Percentiles rank a stretch among this genome's conserved stretches.
These are phyloP conservation scores for Synanthedon vespiformis DNA, from an alignment of 2,888 invertebrate genomes.

Conservation along the genomic window DNA sequence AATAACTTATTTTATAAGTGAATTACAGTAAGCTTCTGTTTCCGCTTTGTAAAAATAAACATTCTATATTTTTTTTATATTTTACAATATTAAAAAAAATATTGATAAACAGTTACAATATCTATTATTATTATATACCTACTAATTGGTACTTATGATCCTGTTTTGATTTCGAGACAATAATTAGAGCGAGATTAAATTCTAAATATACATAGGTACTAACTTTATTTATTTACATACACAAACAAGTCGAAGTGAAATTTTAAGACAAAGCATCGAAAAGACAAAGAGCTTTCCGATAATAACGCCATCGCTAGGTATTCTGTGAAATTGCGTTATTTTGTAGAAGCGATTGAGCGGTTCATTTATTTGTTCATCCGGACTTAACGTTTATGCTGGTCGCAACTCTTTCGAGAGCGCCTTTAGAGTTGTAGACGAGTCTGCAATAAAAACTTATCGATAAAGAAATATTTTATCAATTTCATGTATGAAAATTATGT, in stretches of 20 bases:
- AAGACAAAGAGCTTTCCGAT: slow-evolving; percentile 24
- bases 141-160: not conserved
- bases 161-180: too few species aligned
- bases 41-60: too few species aligned
- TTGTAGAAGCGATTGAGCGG: slow-evolving; percentile 38
- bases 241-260: slow-evolving; percentile 5
- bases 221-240: not conserved
- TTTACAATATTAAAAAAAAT: too few species aligned
- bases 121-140: not conserved
- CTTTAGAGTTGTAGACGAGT: slow-evolving; percentile 22
- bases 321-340: slow-evolving; percentile 36
- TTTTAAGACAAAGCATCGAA: slow-evolving; percentile 11
- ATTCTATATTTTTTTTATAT: too few species aligned
- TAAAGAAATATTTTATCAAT: slow-evolving; percentile 3
- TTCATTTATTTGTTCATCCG: slow-evolving; percentile 66
- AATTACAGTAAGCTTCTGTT: too few species aligned
- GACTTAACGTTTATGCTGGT: slow-evolving; percentile 54
- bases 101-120: not conserved
- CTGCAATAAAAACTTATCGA: slow-evolving; percentile 11
- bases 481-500: too few species aligned
- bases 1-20: too few species aligned
- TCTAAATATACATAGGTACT: too few species aligned
- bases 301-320: slow-evolving; percentile 25
- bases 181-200: too few species aligned
- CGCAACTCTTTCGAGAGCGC: slow-evolving; percentile 54